Percentiles rank a stretch among this genome's conserved stretches.
Conservation (phyloP, 2,797 vertebrate species). For the Parotocinclus haroldoi region DNA sequence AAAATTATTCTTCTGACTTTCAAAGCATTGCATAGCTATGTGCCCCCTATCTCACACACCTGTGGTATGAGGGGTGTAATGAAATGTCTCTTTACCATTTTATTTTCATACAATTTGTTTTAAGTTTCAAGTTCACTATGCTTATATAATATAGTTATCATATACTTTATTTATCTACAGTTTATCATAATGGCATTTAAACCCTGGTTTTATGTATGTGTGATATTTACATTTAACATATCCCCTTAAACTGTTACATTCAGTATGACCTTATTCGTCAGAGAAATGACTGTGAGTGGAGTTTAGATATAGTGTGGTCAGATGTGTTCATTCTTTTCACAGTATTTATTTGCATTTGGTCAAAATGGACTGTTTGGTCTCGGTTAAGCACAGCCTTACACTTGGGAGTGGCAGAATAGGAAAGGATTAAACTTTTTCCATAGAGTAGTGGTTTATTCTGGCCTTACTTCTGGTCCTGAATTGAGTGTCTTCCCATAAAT, state of each 20-base stretch:
- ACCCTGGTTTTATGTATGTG: not conserved
- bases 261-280: conserved; percentile 1
- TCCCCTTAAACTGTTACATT: not conserved
- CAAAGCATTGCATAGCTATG: too few relatives aligned
- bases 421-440: conserved; percentile 70
- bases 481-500: conserved; percentile 73
- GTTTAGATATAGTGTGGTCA: conserved; percentile 49
- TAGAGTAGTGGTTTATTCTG: conserved; percentile 69
- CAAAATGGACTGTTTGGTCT: conserved; percentile 65
- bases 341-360: conserved; percentile 74
- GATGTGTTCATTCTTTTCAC: conserved; percentile 58
- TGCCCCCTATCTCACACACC: too few relatives aligned
- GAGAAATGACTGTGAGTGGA: conserved; percentile 40
- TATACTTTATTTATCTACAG: too few relatives aligned
- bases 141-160: too few relatives aligned
- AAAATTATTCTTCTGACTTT: too few relatives aligned
- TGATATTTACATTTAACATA: not conserved
- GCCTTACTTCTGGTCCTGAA: conserved; percentile 72
- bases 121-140: too few relatives aligned
- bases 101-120: too few relatives aligned
- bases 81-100: too few relatives aligned
- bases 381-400: conserved; percentile 61
- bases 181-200: not conserved
- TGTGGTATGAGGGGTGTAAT: too few relatives aligned
- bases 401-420: conserved; percentile 59